Evolutionary conservation across 2,888 invertebrate genomes (phyloP).

Genomic region (Drosophila merina): DNA sequence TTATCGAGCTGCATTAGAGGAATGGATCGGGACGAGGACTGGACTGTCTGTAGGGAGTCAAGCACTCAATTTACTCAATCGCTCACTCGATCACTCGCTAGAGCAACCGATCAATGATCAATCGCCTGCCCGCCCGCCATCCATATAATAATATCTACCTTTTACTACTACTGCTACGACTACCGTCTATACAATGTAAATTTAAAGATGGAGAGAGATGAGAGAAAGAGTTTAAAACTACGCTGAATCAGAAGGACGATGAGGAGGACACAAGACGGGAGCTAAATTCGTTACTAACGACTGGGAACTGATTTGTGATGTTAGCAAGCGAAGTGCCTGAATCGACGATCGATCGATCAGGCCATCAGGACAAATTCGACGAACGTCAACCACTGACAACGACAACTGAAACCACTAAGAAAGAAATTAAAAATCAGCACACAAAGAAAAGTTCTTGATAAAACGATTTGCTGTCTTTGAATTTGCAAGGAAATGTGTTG

Average conservation of each 20-base stretch:
- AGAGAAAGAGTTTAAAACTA: constrained; percentile 41
- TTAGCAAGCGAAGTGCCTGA: constrained; percentile 72
- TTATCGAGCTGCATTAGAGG: constrained; percentile 83
- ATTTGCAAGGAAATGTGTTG: constrained; percentile 70
- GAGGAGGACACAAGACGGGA: constrained; percentile 28
- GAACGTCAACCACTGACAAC: constrained; percentile 45
- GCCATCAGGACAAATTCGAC: constrained; percentile 18
- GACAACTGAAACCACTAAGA: constrained; percentile 32
- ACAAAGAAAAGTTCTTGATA: constrained; percentile 23
- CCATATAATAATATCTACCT: constrained; percentile 53
- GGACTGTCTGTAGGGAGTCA: constrained; percentile 34
- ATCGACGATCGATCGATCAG: constrained; percentile 35
- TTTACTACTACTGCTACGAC: constrained; percentile 46
- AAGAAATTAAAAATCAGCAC: constrained; percentile 15
- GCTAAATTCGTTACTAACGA: constrained; percentile 62
- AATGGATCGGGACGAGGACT: constrained; percentile 24
- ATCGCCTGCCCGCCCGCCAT: constrained; percentile 65
- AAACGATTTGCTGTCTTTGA: constrained; percentile 37
- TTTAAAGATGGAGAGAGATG: constrained; percentile 56
- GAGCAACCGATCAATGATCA: constrained; percentile 15
- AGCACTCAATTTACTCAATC: constrained; percentile 37
- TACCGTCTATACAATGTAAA: constrained; percentile 46
- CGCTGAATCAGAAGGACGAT: constrained; percentile 22
- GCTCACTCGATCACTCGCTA: constrained; percentile 26
- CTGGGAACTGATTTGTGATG: constrained; percentile 78